phyloP scores from a whole-genome alignment of 2,888 invertebrate genomes.

The Empis livida region DNA sequence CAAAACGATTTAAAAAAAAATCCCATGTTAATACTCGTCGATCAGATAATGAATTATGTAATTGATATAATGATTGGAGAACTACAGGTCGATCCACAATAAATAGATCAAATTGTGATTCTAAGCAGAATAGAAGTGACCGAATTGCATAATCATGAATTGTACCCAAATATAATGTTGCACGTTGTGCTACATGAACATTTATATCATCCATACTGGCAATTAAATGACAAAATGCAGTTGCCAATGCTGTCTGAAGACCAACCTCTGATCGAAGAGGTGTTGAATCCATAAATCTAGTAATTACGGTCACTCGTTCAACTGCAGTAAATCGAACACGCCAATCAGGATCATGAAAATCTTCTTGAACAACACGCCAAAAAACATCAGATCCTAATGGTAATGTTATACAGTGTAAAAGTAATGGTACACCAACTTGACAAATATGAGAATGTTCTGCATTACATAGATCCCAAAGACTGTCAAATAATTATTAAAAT shows the following conservation, averaged over 20 bases:
- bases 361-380: conserved; percentile 88
- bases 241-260: conserved; percentile 86
- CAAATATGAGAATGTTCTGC: conserved; percentile 90
- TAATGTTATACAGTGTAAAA: conserved; percentile 89
- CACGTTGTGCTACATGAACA: conserved; percentile 87
- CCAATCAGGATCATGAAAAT: conserved; percentile 86
- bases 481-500: conserved; percentile 26
- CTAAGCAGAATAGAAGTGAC: conserved; percentile 84
- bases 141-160: conserved; percentile 79
- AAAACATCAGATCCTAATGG: conserved; percentile 91
- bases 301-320: conserved; percentile 86
- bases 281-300: conserved; percentile 83
- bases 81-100: conserved; percentile 95
- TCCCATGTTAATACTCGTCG: conserved; percentile 89
- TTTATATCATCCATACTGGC: conserved; percentile 93
- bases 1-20: conserved; percentile 93
- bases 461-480: conserved; percentile 85
- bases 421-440: conserved; percentile 78
- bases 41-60: conserved; percentile 86
- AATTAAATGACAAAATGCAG: conserved; percentile 92
- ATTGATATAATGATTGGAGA: conserved; percentile 84
- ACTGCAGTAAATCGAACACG: conserved; percentile 85
- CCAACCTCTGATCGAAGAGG: conserved; percentile 70
- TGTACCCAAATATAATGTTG: conserved; percentile 84
- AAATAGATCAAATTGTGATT: conserved; percentile 95